Conservation (phyloP, 2,888 invertebrate species). For the Lithophane semibrunnea region DNA sequence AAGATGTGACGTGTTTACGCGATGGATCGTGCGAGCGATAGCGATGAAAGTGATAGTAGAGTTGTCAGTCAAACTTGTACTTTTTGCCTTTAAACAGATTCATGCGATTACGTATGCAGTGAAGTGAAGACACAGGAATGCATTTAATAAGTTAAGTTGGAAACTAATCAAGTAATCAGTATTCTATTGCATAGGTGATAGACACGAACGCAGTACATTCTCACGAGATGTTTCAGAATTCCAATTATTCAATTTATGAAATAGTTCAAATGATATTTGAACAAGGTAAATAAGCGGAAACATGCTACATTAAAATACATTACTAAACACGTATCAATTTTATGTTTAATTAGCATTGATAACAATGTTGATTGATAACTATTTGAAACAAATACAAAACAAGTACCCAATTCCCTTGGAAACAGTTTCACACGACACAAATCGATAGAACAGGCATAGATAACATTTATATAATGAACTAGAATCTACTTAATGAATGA, state of each 20-base stretch:
- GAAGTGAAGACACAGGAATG: constrained; percentile 15
- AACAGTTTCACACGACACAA: constrained; percentile 11
- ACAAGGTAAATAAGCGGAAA: constrained; percentile 40
- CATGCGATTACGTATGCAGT: constrained; percentile 29
- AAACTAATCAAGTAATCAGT: constrained; percentile 40
- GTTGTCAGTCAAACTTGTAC: constrained; percentile 34
- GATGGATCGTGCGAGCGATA: constrained; percentile 72
- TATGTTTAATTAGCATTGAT: constrained; percentile 16
- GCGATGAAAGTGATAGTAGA: constrained; percentile 81
- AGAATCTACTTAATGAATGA: constrained; percentile 43
- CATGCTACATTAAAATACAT: constrained; percentile 24
- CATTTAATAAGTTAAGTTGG: constrained; percentile 18
- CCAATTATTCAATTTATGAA: constrained; percentile 21
- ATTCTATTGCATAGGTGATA: constrained; percentile 14
- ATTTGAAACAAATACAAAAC: constrained; percentile 27
- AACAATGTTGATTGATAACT: not conserved
- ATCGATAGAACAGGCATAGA: constrained; percentile 38
- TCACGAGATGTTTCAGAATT: constrained; percentile 23
- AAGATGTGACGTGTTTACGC: constrained; percentile 31
- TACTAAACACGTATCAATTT: constrained; percentile 26
- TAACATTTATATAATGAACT: constrained; percentile 50
- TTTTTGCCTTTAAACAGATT: constrained; percentile 41
- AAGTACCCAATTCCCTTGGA: constrained; percentile 8
- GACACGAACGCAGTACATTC: constrained; percentile 12
- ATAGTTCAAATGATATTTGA: constrained; percentile 45